These are phyloP conservation scores for Heteromyza rotundicornis DNA, from an alignment of 2,888 invertebrate species.

Conservation along the genomic window DNA sequence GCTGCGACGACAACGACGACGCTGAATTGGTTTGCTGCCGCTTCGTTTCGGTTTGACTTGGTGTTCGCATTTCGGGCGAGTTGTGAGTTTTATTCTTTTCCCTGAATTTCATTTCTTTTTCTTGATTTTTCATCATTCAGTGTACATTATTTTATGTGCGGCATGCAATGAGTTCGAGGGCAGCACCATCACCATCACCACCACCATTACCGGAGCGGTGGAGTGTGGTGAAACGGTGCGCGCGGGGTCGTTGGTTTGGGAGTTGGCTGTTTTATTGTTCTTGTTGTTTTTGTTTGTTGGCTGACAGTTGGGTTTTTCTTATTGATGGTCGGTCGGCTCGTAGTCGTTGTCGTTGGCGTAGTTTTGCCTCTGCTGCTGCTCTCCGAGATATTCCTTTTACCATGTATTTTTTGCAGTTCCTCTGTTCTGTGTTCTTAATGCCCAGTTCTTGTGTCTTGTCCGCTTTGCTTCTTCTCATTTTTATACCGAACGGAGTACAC, in stretches of 20 bases:
- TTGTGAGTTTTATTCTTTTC: constrained; percentile 23
- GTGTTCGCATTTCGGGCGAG: constrained; percentile 21
- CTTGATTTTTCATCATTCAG: constrained; percentile 21
- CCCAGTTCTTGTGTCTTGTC: no score
- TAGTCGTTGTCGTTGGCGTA: constrained; percentile 3
- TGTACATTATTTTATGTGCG: constrained; percentile 28
- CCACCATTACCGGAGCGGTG: neutral
- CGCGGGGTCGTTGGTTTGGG: neutral
- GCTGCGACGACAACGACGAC: neutral
- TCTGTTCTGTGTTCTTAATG: no score
- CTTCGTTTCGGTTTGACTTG: constrained; percentile 5
- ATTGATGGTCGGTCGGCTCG: constrained; percentile 18
- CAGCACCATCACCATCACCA: constrained; percentile 21
- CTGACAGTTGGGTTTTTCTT: constrained; percentile 16
- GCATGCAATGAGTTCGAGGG: constrained; percentile 32
- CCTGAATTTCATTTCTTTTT: constrained; percentile 17
- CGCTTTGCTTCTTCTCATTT: no score
- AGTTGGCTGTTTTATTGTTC: neutral
- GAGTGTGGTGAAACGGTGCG: neutral
- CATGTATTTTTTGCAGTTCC: neutral
- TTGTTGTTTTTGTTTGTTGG: constrained; percentile 9
- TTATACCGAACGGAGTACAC: no score
- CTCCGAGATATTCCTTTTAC: neutral
- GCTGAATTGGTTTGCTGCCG: neutral
- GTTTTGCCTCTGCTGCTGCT: neutral